These are phyloP conservation scores for Agrilus biguttatus DNA, from an alignment of 2,888 invertebrate species.

Conservation along the genomic window DNA sequence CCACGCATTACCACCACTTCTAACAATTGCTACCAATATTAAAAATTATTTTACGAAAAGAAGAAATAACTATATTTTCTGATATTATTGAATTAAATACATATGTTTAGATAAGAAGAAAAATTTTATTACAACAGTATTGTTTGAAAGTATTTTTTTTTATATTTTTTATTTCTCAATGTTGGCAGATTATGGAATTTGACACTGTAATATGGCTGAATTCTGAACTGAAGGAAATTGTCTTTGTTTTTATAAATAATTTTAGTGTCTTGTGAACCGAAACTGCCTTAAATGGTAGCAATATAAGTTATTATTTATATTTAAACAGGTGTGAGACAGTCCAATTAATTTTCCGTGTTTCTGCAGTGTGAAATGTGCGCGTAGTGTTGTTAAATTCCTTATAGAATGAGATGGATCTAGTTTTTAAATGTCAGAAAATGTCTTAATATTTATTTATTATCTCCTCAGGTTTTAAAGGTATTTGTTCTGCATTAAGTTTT, in stretches of 20 bases:
- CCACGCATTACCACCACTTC: no score
- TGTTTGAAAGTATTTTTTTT: no score
- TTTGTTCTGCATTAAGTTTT: conserved; percentile 11
- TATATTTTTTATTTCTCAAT: conserved; percentile 4
- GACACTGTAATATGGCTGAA: conserved; percentile 33
- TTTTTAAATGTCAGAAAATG: conserved; percentile 27
- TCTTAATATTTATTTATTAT: conserved; percentile 21
- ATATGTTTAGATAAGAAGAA: not conserved
- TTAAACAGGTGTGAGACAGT: no score
- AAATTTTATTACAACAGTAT: no score
- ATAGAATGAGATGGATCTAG: conserved; percentile 29
- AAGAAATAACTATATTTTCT: no score
- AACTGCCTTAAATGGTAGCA: conserved; percentile 8
- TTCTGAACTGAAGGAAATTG: conserved; percentile 30
- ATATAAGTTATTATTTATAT: no score
- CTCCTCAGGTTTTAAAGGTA: conserved; percentile 24
- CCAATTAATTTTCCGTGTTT: no score
- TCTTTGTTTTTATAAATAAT: conserved; percentile 33
- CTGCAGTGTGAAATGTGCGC: conserved; percentile 13
- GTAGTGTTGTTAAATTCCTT: conserved; percentile 26
- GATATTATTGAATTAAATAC: no score
- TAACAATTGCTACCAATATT: no score
- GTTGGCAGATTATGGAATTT: conserved; percentile 32
- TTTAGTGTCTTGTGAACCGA: conserved; percentile 23
- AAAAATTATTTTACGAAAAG: no score